Evolutionary conservation across 2,797 vertebrate species (phyloP).

Genomic region (Darevskia mixta): DNA sequence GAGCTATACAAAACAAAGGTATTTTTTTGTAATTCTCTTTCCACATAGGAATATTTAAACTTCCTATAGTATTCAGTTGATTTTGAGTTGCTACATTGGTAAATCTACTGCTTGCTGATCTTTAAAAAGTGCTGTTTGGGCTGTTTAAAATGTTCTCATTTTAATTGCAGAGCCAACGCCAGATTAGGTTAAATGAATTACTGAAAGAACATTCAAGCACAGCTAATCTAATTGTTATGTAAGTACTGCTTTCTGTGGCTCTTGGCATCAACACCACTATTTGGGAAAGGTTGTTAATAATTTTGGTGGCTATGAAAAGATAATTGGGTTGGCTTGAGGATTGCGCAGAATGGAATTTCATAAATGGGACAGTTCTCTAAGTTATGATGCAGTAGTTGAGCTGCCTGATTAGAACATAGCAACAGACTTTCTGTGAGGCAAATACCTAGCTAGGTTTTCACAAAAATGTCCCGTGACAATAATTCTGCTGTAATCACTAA

Average conservation of each 20-base stretch:
- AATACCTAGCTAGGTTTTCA: too few species aligned
- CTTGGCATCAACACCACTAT: not conserved
- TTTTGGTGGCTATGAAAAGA: too few species aligned
- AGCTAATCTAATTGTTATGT: slow-evolving; percentile 98
- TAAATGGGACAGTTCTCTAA: too few species aligned
- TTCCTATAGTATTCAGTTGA: not conserved
- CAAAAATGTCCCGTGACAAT: too few species aligned
- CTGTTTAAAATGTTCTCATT: slow-evolving; percentile 19
- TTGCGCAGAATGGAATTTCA: too few species aligned
- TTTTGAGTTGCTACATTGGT: not conserved
- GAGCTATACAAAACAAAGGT: slow-evolving; percentile 98
- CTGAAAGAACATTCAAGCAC: slow-evolving; percentile 92
- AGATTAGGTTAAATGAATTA: slow-evolving; percentile 95
- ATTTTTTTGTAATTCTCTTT: slow-evolving; percentile 34
- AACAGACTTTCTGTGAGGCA: too few species aligned
- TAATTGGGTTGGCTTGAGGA: too few species aligned
- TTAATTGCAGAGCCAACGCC: slow-evolving; percentile 88
- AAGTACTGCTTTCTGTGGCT: slow-evolving; percentile 76
- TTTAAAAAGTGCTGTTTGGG: not conserved
- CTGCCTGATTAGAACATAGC: too few species aligned
- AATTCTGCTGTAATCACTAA: too few species aligned
- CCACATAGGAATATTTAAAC: not conserved
- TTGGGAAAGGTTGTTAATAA: slow-evolving; percentile 4
- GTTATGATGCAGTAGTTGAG: too few species aligned
- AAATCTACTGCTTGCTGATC: not conserved